Evolutionary conservation across 2,888 invertebrate genomes (phyloP).

Genomic region (Eristalinus aeneus): DNA sequence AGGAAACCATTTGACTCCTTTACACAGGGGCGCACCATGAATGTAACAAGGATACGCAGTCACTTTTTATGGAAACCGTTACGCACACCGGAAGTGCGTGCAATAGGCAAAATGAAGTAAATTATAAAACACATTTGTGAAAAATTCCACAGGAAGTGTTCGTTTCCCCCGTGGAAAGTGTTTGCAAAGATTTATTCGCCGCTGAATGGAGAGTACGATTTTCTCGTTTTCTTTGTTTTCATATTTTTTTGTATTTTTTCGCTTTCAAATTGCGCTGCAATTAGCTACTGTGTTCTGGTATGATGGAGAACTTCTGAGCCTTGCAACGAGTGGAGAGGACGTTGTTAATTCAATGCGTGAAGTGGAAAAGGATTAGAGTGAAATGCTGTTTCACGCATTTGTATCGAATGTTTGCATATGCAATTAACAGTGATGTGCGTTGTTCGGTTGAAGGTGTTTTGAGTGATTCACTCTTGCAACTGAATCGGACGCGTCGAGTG

Average conservation of each 20-base stretch:
- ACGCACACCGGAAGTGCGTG: constrained; percentile 69
- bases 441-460: not conserved
- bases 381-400: not conserved
- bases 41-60: constrained; percentile 37
- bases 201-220: not conserved
- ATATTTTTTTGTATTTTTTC: not conserved
- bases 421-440: not conserved
- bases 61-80: constrained; percentile 52
- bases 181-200: constrained; percentile 35
- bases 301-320: not conserved
- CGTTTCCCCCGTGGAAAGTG: constrained; percentile 42
- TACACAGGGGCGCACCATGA: not conserved
- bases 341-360: not conserved
- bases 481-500: not conserved
- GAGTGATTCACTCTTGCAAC: not conserved
- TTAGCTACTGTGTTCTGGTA: not conserved
- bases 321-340: not conserved
- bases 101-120: constrained; percentile 58
- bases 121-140: constrained; percentile 64
- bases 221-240: not conserved
- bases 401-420: not conserved
- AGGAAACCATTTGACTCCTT: constrained; percentile 10
- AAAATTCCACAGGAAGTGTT: constrained; percentile 58
- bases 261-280: not conserved
- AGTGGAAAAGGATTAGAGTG: not conserved